Base-by-base conservation (phyloP, 2,113 vertebrate species). In the Egretta garzetta region DNA sequence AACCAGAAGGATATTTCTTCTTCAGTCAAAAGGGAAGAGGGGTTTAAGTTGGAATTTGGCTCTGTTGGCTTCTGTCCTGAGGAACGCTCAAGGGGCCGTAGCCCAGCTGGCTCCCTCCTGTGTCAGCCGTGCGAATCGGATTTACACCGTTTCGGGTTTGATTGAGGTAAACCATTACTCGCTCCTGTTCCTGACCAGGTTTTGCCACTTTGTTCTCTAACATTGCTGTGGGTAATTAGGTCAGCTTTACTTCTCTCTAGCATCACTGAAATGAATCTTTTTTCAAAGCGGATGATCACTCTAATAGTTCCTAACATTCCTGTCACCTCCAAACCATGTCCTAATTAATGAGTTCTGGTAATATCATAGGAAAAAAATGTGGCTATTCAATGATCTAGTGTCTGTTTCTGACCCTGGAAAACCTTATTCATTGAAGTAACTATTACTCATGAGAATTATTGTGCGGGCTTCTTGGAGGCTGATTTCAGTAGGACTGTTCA, bases 331-430 rank as follows among this genome's bases (percentile, higher is more conserved):
- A 58, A 96, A 92, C 80, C 12, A 5, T 28, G 41, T 45, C 67
- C 80, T 88, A 95, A 94, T 91, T 91, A 77, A 88, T 55, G 76
- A 67, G 89, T 93, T 92, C 76, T 86, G 86, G 89, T 77, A 93
- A 96, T 41, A 71, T 32, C 19, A 66, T 17, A 75, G 70, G 4
- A 70, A 91, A 77, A 82, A 50, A 27, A 37, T 6, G 26, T 53
- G 39, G 63, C 14, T 77, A 73, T 70, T 91, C 62, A 90, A 80
- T 83, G 71, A 90, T 92, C 80, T 70, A 77, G 47, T 21, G 32
- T 62, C 76, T 94, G 88, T n/a, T 91, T 59, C 80, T 91, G 91
- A 94, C 83, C 75, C 68, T 77, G 93, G 82, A 66, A 88, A 96
- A 27, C 55, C n/a, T 95, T 77, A 59, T 33, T 77, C 50, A 77